Evolutionary conservation across 2,797 vertebrate species (phyloP).

Genomic region (Periophthalmus magnuspinnatus): DNA sequence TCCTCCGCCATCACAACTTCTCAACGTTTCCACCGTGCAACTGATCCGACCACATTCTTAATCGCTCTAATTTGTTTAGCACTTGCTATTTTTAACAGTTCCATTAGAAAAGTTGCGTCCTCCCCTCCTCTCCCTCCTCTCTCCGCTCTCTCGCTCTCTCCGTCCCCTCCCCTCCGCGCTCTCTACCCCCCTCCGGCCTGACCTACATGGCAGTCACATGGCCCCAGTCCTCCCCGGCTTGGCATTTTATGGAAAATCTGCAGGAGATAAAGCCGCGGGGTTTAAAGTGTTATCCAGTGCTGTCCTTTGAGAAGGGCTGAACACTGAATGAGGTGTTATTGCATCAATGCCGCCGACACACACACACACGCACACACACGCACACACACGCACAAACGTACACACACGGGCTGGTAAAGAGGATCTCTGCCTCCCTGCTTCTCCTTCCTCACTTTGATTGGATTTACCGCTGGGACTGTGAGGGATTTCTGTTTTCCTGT

Average conservation of each 20-base stretch:
- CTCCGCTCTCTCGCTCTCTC: slow-evolving; percentile 38
- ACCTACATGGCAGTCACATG: slow-evolving; percentile 85
- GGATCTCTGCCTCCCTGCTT: slow-evolving; percentile 63
- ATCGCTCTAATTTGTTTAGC: slow-evolving; percentile 81
- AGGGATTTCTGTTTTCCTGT: slow-evolving; percentile 67
- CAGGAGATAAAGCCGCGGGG: slow-evolving; percentile 80
- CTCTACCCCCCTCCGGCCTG: slow-evolving; percentile 75
- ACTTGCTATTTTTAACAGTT: slow-evolving; percentile 82
- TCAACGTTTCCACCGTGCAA: slow-evolving; percentile 11
- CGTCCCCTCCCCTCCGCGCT: slow-evolving; percentile 44
- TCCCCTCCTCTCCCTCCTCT: slow-evolving; percentile 37
- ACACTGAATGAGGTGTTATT: slow-evolving; percentile 79
- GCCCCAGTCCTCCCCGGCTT: slow-evolving; percentile 69
- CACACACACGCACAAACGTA: slow-evolving; percentile 40
- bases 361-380: slow-evolving; percentile 35
- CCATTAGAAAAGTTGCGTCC: slow-evolving; percentile 61
- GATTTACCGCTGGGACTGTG: slow-evolving; percentile 77
- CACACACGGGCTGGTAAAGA: slow-evolving; percentile 60
- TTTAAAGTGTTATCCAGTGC: slow-evolving; percentile 79
- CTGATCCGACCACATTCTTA: slow-evolving; percentile 71
- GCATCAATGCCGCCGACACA: slow-evolving; percentile 71
- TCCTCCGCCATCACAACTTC: neutral
- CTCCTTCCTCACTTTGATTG: slow-evolving; percentile 73
- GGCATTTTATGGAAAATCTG: slow-evolving; percentile 83
- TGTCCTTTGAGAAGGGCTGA: slow-evolving; percentile 78